Base-by-base conservation (phyloP, 2,888 invertebrate genomes). In the Cerceris ruficornis region DNA sequence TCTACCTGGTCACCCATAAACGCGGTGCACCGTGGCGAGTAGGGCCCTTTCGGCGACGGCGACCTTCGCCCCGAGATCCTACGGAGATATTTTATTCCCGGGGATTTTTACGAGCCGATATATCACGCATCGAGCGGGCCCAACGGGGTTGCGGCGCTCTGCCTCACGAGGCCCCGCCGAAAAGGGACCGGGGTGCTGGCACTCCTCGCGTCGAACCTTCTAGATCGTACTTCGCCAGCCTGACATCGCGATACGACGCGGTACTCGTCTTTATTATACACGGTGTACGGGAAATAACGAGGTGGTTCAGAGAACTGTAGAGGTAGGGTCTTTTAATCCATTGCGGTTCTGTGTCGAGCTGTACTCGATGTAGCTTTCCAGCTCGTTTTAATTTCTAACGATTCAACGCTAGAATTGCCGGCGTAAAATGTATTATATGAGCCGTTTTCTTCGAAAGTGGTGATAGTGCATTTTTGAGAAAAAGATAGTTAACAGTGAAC, bases 71-170 rank as follows among this genome's bases (percentile, higher is more conserved):
- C 89, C 86, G 81, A 91, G 91, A 92, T 92, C 90, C 90, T 83
- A 77, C 86, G 82, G 84, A 90, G 91, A 92, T 92, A 92, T 91
- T 91, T 92, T 92, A 92, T 92, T 92, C 91, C 87, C 87, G 87
- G 74, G 87, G 88, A 91, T 92, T 92, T 92, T 92, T 92, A 92
- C 90, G 92, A 92, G 91, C 92, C 91, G 91, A 91, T 92, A 92
- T 92, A 92, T 92, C 91, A 92, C 88, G 88, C 89, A 92, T 92
- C 92, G 92, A 91, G 87, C 85, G 72, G 74, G 68, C 70, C 75
- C 79, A 62, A 62, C 85, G 77, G 82, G 76, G 78, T 81, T 85
- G 83, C 28, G 28, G 72, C 73, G 80, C 74, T 78, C 64, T 68
- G 66, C 70, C 58, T 55, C 74, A 66, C 69, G 66, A 74, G 78